Percentiles rank a stretch among this genome's conserved stretches.
phyloP scores from a whole-genome alignment of 2,888 invertebrate genomes.

The Epirrhoe tristata region DNA sequence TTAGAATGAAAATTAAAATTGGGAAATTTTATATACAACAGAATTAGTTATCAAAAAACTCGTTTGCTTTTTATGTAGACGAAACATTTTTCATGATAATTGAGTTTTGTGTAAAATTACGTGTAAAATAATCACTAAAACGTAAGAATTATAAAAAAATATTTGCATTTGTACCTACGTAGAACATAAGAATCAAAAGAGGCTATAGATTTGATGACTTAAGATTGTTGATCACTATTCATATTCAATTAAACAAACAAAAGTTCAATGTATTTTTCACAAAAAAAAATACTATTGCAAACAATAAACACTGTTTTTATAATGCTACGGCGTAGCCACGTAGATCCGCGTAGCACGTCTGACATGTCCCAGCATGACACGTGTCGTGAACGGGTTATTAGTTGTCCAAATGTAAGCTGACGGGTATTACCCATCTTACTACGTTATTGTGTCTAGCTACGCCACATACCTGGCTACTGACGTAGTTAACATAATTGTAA shows the following conservation, averaged over 20 bases:
- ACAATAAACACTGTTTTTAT: background rate
- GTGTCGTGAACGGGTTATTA: slow-evolving; percentile 47
- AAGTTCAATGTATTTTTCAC: too few species aligned
- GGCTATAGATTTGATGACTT: too few species aligned
- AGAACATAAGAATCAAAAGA: too few species aligned
- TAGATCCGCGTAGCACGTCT: slow-evolving; percentile 14
- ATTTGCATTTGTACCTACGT: too few species aligned
- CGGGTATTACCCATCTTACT: slow-evolving; percentile 28
- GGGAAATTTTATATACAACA: slow-evolving; percentile 1
- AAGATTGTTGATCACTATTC: too few species aligned
- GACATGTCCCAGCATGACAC: slow-evolving; percentile 17
- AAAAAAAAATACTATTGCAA: background rate
- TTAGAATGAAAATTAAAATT: slow-evolving; percentile 25
- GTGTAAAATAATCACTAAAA: too few species aligned
- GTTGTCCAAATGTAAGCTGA: slow-evolving; percentile 32
- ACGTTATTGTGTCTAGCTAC: background rate
- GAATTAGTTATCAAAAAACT: background rate
- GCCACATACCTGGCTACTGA: background rate
- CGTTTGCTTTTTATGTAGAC: background rate
- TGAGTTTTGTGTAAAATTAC: background rate
- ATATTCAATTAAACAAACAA: too few species aligned
- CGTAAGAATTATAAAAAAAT: too few species aligned
- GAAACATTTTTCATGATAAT: background rate
- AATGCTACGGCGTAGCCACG: slow-evolving; percentile 15
- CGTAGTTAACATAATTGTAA: background rate